phyloP scores from a whole-genome alignment of 2,797 vertebrate genomes.

The Monodelphis domestica region DNA sequence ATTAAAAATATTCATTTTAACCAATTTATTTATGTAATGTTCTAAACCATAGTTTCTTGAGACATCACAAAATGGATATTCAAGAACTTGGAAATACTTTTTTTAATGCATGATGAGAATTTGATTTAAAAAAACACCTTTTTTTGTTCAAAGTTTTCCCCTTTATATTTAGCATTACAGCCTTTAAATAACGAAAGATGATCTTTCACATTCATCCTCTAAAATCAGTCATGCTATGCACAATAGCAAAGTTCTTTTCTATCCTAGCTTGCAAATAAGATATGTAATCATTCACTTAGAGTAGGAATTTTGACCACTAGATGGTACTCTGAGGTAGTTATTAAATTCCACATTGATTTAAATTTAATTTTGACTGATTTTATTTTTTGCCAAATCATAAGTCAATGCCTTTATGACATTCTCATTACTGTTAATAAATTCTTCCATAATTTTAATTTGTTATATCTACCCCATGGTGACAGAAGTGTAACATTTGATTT shows the following conservation, averaged over 20 bases:
- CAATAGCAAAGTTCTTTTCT: not conserved
- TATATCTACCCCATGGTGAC: not conserved
- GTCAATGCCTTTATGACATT: not conserved
- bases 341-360: slow-evolving; percentile 32
- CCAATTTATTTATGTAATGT: not conserved
- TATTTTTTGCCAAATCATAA: slow-evolving; percentile 17
- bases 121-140: not conserved
- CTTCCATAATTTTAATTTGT: not conserved
- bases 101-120: not conserved
- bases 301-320: slow-evolving; percentile 74
- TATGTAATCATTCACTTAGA: not conserved
- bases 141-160: slow-evolving; percentile 13
- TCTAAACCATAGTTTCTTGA: not conserved
- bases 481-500: slow-evolving; percentile 10
- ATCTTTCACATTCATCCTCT: not conserved
- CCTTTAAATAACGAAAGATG: not conserved
- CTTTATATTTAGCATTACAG: not conserved
- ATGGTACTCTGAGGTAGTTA: slow-evolving; percentile 72
- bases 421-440: not conserved
- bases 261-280: not conserved
- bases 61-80: not conserved
- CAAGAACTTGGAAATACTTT: slow-evolving; percentile 7
- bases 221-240: not conserved
- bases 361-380: slow-evolving; percentile 15
- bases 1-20: not conserved